Conservation (phyloP, 2,888 invertebrate species). For the Fabriciana adippe region DNA sequence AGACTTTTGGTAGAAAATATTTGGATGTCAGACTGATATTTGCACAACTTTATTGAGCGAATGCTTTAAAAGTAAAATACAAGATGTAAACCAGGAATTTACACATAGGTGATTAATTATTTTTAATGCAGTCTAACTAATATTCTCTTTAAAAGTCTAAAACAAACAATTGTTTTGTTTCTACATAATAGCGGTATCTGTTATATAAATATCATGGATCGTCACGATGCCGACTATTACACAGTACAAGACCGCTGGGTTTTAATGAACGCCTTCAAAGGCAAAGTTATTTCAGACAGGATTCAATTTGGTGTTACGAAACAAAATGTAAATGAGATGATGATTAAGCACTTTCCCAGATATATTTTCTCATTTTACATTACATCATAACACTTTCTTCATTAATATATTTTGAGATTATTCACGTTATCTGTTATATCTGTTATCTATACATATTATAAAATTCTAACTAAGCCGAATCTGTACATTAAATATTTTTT, state of each 20-base stretch:
- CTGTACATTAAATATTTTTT: no score
- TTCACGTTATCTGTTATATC: not conserved
- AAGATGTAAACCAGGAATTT: no score
- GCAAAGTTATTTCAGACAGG: slow-evolving; percentile 18
- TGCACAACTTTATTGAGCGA: no score
- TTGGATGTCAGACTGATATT: no score
- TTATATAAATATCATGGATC: not conserved
- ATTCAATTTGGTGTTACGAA: slow-evolving; percentile 22
- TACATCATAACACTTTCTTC: slow-evolving; percentile 16
- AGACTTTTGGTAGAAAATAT: not conserved
- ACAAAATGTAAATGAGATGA: slow-evolving; percentile 20
- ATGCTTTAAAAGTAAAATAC: no score
- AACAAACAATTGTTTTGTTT: no score
- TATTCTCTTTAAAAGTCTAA: no score
- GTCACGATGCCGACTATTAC: not conserved
- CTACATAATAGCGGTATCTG: no score
- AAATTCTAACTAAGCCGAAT: no score
- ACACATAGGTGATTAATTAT: no score
- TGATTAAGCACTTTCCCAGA: slow-evolving; percentile 12
- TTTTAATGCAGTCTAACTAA: no score
- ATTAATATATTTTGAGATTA: slow-evolving; percentile 2
- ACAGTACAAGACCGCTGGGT: not conserved
- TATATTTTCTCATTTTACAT: slow-evolving; percentile 13
- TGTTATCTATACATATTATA: no score
- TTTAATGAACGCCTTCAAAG: slow-evolving; percentile 24